Percentiles rank a stretch among this genome's conserved stretches.
Conservation (phyloP, 2,888 invertebrate species). For the Cyclophora punctaria region DNA sequence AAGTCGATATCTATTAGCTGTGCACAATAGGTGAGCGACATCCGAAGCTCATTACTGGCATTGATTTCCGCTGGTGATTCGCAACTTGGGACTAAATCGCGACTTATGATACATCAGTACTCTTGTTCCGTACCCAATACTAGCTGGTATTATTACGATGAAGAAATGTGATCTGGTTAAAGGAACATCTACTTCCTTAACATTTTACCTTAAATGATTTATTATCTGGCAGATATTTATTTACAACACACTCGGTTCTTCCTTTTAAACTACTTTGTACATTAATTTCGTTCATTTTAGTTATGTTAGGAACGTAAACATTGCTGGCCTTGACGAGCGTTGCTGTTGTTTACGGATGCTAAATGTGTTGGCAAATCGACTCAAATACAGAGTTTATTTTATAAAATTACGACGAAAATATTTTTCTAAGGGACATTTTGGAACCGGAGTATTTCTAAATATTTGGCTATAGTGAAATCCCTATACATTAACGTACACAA, state of each 20-base stretch:
- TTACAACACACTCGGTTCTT: slow-evolving; percentile 8
- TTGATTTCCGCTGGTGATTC: slow-evolving; percentile 69
- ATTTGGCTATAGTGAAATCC: no score
- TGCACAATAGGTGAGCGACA: slow-evolving; percentile 74
- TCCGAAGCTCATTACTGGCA: slow-evolving; percentile 73
- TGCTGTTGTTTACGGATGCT: slow-evolving; percentile 55
- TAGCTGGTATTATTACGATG: no score
- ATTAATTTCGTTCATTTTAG: slow-evolving; percentile 25
- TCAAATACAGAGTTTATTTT: slow-evolving; percentile 31
- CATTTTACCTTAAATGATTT: no score
- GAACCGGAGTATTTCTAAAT: no score
- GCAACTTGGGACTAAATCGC: slow-evolving; percentile 57
- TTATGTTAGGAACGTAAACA: slow-evolving; percentile 48
- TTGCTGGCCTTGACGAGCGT: slow-evolving; percentile 45
- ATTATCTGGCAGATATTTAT: background rate
- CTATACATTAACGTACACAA: no score
- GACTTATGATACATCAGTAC: slow-evolving; percentile 40
- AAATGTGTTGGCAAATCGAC: slow-evolving; percentile 49
- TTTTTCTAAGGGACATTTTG: background rate
- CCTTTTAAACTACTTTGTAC: slow-evolving; percentile 23
- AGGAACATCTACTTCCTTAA: no score
- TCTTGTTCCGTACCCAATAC: slow-evolving; percentile 24
- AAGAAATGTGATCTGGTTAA: no score
- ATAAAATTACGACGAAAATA: slow-evolving; percentile 24
- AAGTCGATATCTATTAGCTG: slow-evolving; percentile 73